These are phyloP conservation scores for Indri indri DNA, from an alignment of 2,113 vertebrate genomes.

Conservation along the genomic window DNA sequence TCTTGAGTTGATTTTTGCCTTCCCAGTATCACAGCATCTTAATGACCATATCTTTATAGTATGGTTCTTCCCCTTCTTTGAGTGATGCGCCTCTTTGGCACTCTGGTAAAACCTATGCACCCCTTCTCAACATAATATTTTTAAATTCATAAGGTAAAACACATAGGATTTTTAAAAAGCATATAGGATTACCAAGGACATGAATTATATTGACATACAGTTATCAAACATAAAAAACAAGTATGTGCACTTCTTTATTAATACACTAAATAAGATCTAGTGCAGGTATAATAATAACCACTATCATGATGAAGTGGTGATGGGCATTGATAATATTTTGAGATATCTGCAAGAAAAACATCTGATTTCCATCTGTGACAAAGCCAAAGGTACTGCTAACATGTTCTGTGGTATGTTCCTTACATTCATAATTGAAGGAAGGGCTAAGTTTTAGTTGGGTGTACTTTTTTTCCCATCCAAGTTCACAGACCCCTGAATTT, in stretches of 20 bases:
- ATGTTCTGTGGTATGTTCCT: background rate
- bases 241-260: background rate
- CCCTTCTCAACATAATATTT: background rate
- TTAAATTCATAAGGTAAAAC: background rate
- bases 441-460: constrained; percentile 2
- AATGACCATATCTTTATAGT: background rate
- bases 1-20: background rate
- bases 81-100: background rate
- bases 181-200: constrained; percentile 10
- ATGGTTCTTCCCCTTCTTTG: background rate
- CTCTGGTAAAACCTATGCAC: background rate
- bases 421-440: background rate
- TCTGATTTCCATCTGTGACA: background rate
- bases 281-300: background rate
- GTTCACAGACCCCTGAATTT: background rate
- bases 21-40: background rate
- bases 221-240: background rate
- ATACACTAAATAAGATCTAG: background rate
- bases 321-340: background rate
- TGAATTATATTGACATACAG: background rate
- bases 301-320: background rate
- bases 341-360: background rate
- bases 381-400: background rate
- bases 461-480: background rate
- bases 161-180: background rate